Conservation (phyloP, 2,888 invertebrate genomes). For the Eristalinus sepulchralis region DNA sequence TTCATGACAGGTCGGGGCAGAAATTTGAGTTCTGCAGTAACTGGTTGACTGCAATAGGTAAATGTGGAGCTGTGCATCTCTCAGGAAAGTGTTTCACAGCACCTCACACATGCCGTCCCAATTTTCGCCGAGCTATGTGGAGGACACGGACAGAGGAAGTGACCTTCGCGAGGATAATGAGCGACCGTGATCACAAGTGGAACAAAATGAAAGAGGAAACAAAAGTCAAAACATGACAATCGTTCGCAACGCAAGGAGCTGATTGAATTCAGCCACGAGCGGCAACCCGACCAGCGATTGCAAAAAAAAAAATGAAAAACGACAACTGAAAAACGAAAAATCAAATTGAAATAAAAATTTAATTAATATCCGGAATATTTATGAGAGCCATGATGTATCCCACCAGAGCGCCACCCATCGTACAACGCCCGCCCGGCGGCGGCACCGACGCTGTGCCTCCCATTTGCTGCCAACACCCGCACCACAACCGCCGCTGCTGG, state of each 20-base stretch:
- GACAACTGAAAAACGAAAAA: slow-evolving; percentile 4
- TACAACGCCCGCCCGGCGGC: neutral
- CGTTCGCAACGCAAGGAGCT: slow-evolving; percentile 9
- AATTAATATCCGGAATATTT: slow-evolving; percentile 56
- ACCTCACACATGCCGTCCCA: no score
- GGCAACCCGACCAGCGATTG: neutral
- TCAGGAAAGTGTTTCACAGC: no score
- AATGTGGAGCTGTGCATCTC: neutral
- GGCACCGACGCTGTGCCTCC: neutral
- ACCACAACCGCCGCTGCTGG: neutral
- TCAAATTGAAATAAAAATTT: slow-evolving; percentile 53
- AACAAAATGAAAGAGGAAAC: neutral
- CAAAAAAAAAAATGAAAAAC: neutral
- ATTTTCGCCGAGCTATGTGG: neutral
- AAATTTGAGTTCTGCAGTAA: slow-evolving; percentile 18
- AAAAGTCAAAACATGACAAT: slow-evolving; percentile 4
- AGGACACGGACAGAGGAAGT: slow-evolving; percentile 10
- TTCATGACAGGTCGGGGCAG: neutral
- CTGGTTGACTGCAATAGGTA: slow-evolving; percentile 45
- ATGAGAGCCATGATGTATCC: slow-evolving; percentile 27
- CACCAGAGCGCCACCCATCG: neutral
- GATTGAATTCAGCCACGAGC: slow-evolving; percentile 23
- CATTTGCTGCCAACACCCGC: neutral
- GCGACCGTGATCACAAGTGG: slow-evolving; percentile 25
- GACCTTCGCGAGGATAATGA: slow-evolving; percentile 37